phyloP scores from a whole-genome alignment of 2,797 vertebrate species.

The Paguma larvata region DNA sequence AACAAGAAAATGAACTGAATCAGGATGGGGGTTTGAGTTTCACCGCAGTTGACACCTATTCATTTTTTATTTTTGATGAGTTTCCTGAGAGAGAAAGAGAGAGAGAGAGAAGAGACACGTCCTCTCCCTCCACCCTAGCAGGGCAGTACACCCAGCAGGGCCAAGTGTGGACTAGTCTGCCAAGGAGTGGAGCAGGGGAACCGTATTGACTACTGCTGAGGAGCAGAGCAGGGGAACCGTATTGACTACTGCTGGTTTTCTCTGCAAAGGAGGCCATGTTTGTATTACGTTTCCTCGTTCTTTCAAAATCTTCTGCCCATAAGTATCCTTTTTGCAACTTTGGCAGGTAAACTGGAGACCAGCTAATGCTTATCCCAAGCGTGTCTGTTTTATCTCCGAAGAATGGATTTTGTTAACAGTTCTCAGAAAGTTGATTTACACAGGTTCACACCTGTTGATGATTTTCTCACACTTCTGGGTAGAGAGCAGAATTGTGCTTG shows the following conservation, averaged over 20 bases:
- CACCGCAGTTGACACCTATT: neutral
- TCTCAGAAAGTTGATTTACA: neutral
- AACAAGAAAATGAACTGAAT: neutral
- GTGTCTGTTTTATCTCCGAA: neutral
- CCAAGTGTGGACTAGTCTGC: neutral
- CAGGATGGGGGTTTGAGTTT: neutral
- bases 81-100: neutral
- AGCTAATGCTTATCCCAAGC: neutral
- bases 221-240: neutral
- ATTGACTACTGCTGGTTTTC: neutral
- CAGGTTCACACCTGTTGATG: neutral
- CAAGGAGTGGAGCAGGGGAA: neutral
- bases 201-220: too few relatives aligned
- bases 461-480: neutral
- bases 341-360: neutral
- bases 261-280: neutral
- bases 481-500: neutral
- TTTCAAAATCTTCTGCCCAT: neutral
- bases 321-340: neutral
- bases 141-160: neutral
- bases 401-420: neutral
- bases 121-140: neutral
- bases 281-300: neutral
- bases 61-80: neutral
- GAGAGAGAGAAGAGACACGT: neutral